Evolutionary conservation across 2,888 invertebrate genomes (phyloP).

Genomic region (Leptinotarsa juncta): DNA sequence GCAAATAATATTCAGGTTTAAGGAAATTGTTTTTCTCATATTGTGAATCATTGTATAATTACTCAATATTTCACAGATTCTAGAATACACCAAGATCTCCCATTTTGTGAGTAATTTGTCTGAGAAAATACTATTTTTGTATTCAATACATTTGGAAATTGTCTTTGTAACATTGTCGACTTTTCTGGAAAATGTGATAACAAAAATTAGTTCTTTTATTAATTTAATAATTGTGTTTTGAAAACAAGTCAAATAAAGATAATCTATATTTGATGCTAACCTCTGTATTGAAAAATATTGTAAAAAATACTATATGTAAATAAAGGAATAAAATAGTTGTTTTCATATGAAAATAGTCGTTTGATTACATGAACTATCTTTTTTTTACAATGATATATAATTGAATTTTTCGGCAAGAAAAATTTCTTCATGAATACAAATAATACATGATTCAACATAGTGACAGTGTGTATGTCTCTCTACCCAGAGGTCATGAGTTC

Average conservation of each 20-base stretch:
- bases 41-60: background rate
- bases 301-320: conserved; percentile 59
- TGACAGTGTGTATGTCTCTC: too few species aligned
- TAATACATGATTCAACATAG: too few species aligned
- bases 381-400: too few species aligned
- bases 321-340: conserved; percentile 58
- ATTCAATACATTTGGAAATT: conserved; percentile 49
- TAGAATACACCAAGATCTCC: conserved; percentile 22
- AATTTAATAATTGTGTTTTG: conserved; percentile 54
- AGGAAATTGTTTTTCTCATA: too few species aligned
- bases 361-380: conserved; percentile 24
- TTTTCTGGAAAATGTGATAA: conserved; percentile 65
- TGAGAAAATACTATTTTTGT: conserved; percentile 56
- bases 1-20: background rate
- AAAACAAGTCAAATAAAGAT: conserved; percentile 54
- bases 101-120: conserved; percentile 35
- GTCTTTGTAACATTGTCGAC: conserved; percentile 57
- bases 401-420: too few species aligned
- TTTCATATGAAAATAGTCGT: conserved; percentile 56
- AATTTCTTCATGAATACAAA: too few species aligned
- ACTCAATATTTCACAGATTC: conserved; percentile 11
- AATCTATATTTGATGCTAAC: conserved; percentile 64
- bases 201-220: conserved; percentile 51
- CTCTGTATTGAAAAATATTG: conserved; percentile 60
- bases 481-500: too few species aligned